Evolutionary conservation across 2,113 vertebrate genomes (phyloP).

Genomic region (Anolis carolinensis): DNA sequence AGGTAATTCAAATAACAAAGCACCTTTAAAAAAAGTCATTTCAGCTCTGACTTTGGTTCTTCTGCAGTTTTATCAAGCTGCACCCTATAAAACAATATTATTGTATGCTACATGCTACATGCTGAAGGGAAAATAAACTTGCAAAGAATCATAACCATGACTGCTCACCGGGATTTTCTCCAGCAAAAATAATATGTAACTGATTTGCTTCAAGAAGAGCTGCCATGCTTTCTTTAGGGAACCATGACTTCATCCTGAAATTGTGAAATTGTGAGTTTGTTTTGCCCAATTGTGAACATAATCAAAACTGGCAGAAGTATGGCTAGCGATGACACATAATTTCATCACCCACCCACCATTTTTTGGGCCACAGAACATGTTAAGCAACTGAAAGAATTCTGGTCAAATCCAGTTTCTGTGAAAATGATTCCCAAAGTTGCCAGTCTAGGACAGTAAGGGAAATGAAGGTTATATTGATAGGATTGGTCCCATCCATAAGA

Average conservation of each 20-base stretch:
- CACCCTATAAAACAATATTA: conserved; percentile 23
- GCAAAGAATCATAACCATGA: neutral
- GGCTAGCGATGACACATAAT: neutral
- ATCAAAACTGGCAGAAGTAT: neutral
- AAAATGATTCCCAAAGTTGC: neutral
- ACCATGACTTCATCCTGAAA: conserved; percentile 4
- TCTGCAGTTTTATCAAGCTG: neutral
- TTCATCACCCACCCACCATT: neutral
- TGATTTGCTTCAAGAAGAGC: conserved; percentile 10
- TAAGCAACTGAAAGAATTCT: neutral
- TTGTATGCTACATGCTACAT: neutral
- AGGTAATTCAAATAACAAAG: neutral
- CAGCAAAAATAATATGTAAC: conserved; percentile 7
- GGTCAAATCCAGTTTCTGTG: neutral
- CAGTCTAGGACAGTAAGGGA: neutral
- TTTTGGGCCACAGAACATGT: neutral
- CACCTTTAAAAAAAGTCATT: neutral
- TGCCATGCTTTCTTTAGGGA: conserved; percentile 18
- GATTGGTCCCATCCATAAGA: neutral
- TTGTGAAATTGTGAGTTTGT: neutral
- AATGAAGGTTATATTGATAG: neutral
- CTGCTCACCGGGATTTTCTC: neutral
- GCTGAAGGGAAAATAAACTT: conserved; percentile 1
- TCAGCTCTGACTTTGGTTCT: neutral
- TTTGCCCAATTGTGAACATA: too few relatives aligned